phyloP scores from a whole-genome alignment of 2,888 invertebrate genomes.

The Odiellus spinosus region DNA sequence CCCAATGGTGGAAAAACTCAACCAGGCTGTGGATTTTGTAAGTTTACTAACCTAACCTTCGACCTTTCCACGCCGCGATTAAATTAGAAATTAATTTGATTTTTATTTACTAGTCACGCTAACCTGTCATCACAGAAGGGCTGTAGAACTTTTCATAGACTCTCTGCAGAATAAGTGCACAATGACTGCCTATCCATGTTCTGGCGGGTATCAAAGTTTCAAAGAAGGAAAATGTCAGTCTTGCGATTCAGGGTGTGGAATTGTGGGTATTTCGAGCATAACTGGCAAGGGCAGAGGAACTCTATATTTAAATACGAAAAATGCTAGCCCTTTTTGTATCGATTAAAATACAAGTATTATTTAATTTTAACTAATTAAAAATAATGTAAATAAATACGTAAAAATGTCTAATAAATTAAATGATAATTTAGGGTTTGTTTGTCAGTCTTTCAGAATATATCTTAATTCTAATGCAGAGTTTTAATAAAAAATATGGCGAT shows the following conservation, averaged over 20 bases:
- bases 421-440: too few relatives aligned
- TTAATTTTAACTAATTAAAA: too few relatives aligned
- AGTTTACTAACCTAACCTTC: constrained; percentile 8
- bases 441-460: too few relatives aligned
- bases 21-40: constrained; percentile 12
- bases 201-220: not conserved
- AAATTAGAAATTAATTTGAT: too few relatives aligned
- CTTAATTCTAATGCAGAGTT: too few relatives aligned
- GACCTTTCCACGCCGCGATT: constrained; percentile 7
- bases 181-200: constrained; percentile 1
- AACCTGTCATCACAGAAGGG: constrained; percentile 13
- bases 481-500: too few relatives aligned
- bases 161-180: not conserved
- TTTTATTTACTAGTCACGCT: not conserved
- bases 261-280: not conserved
- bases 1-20: constrained; percentile 12
- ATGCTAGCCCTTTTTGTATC: constrained; percentile 1
- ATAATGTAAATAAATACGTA: too few relatives aligned
- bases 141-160: constrained; percentile 1
- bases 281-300: not conserved
- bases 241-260: not conserved
- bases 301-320: not conserved
- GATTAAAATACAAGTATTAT: not conserved
- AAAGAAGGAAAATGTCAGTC: not conserved
- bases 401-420: too few relatives aligned